phyloP scores from a whole-genome alignment of 1,140 invertebrate species.

The Panagrolaimus sp. region DNA sequence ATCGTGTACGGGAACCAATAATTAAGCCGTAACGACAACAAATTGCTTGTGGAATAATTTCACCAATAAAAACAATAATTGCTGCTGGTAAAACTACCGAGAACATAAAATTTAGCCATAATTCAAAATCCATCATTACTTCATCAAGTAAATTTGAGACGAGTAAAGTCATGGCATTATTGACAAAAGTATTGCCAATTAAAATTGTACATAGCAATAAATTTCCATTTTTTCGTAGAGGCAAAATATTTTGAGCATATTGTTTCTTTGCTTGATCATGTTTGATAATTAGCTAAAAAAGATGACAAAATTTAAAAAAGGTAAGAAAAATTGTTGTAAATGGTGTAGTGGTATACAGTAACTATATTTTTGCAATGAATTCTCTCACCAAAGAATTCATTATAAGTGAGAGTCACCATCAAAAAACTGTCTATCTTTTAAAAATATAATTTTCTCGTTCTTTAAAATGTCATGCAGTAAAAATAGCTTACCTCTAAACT shows the following conservation, averaged over 20 bases:
- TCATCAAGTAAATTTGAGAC: neutral
- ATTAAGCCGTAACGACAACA: neutral
- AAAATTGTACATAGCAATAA: neutral
- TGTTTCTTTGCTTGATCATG: neutral
- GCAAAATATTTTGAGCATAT: slow-evolving; percentile 3
- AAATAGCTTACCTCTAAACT: neutral
- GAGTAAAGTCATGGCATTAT: slow-evolving; percentile 1
- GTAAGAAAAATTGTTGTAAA: no score
- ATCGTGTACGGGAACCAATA: neutral
- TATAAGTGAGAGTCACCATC: no score
- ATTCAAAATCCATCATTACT: neutral
- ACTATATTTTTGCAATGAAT: no score
- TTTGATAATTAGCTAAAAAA: slow-evolving; percentile 11
- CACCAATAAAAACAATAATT: neutral
- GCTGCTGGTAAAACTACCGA: neutral
- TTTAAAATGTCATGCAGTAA: neutral
- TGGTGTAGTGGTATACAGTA: no score
- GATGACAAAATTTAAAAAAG: no score
- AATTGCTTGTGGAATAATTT: neutral
- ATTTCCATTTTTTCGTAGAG: neutral
- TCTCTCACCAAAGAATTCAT: no score
- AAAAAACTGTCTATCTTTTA: no score
- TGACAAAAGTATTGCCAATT: slow-evolving; percentile 3
- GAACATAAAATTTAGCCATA: neutral
- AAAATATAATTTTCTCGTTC: no score